phyloP scores from a whole-genome alignment of 2,113 vertebrate genomes.

The Laterallus jamaicensis region DNA sequence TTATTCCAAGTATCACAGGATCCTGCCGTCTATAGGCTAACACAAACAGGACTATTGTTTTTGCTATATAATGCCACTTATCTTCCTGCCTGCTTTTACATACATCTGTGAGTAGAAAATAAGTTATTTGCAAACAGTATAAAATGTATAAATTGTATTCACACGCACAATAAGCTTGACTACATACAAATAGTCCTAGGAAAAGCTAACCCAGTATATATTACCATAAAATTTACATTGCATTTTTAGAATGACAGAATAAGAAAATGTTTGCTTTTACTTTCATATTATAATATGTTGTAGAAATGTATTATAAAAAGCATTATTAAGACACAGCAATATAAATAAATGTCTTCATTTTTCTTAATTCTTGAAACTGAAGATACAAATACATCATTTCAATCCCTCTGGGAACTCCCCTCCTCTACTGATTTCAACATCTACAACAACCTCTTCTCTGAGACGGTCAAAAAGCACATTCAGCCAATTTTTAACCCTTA shows the following conservation, averaged over 20 bases:
- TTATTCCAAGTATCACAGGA: slow-evolving; percentile 14
- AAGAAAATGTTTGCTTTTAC: background rate
- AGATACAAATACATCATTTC: background rate
- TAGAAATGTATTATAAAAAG: background rate
- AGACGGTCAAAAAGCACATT: background rate
- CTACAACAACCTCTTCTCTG: background rate
- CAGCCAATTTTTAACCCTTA: background rate
- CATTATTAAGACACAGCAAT: background rate
- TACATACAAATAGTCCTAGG: background rate
- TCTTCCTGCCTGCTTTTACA: background rate
- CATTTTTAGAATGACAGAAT: background rate
- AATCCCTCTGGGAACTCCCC: background rate
- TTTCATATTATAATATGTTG: background rate
- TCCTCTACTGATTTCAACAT: background rate
- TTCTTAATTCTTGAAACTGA: background rate
- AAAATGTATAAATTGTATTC: slow-evolving; percentile 10
- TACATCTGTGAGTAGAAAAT: background rate
- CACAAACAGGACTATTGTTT: slow-evolving; percentile 5
- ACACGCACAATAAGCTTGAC: background rate
- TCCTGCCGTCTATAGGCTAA: slow-evolving; percentile 7
- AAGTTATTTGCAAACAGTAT: background rate
- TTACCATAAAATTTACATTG: background rate
- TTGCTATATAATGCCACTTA: background rate
- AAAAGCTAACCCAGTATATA: background rate
- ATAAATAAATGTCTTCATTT: background rate